Base-by-base conservation (phyloP, 2,888 invertebrate species). In the Anoncus sp. region DNA sequence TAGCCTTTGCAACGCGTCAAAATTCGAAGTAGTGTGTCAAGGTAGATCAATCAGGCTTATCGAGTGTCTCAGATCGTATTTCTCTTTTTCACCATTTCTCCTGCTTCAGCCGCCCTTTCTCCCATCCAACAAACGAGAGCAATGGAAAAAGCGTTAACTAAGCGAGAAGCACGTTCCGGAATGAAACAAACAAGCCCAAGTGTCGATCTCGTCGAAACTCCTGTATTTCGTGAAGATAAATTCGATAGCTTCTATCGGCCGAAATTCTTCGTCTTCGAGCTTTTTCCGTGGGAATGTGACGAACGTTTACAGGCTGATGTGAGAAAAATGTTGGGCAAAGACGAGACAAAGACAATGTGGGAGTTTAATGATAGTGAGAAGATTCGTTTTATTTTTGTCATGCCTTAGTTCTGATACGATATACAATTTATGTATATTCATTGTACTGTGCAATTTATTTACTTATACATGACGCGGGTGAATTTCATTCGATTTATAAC, bases 251-350 rank as follows among this genome's bases (percentile, higher is more conserved):
- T 31, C 18, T 53, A 40, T 40, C 40, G 14, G 45, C 27, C 24
- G 20, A 22, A 1, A 9, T 62, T 72, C 20, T 27, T 66, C 12
- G 45, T 45, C 9, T 10, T 38, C 12, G 12, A 35, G 6, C 5
- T 24, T 22, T 53, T 16, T 38, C 38, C 66, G 73, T 69, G 62
- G 49, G 20, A 62, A 57, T 43, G 45, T 62, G 63, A 74, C 43
- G 53, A 55, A 71, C 77, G 57, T 77, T 80, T 77, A 75, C 66
- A 49, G 66, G 35, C 40, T 55, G 73, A 35, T 12, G 35, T 24
- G 12, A 16, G 49, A 27, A 18, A 31, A 12, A 16, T 31, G n/a
- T n/a, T 7, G 31, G 7, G 45, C 3, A 38, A 27, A 40, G 38
- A 12, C 10, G n/a, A 16, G 51, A 4, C 24, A 47, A 51, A n/a